Percentiles rank a stretch among this genome's conserved stretches.
These are phyloP conservation scores for Ectemnius cavifrons DNA, from an alignment of 2,888 invertebrate species.

Conservation along the genomic window DNA sequence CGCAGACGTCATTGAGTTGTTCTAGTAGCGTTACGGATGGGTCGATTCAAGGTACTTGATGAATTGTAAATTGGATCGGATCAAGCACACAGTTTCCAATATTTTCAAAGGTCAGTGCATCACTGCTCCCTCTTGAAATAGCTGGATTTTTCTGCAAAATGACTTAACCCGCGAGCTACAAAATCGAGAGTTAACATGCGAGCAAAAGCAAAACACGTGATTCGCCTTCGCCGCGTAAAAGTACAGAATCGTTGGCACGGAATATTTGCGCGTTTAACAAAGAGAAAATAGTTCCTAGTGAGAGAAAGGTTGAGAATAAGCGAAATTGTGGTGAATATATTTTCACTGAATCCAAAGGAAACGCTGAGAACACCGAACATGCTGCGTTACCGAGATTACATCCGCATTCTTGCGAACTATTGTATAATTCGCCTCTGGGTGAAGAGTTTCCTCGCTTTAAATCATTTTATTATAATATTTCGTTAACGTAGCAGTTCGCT, in stretches of 20 bases:
- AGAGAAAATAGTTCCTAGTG: slow-evolving; percentile 6
- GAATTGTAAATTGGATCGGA: too few relatives aligned
- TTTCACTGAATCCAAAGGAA: slow-evolving; percentile 26
- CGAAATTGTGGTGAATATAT: slow-evolving; percentile 26
- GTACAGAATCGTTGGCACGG: slow-evolving; percentile 34
- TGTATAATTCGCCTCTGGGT: slow-evolving; percentile 47
- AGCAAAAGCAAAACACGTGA: slow-evolving; percentile 60
- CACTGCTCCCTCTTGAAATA: neutral
- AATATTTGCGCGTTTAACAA: slow-evolving; percentile 28
- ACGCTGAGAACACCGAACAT: slow-evolving; percentile 30
- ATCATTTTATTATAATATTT: too few relatives aligned
- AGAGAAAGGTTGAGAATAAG: slow-evolving; percentile 14
- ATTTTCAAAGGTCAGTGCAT: too few relatives aligned
- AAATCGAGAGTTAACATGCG: slow-evolving; percentile 31
- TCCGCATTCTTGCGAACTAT: slow-evolving; percentile 64
- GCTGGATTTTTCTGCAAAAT: neutral
- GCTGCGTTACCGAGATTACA: slow-evolving; percentile 50
- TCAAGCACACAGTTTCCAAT: too few relatives aligned
- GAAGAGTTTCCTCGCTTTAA: too few relatives aligned
- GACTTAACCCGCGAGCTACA: neutral
- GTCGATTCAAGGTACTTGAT: too few relatives aligned
- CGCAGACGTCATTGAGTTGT: too few relatives aligned
- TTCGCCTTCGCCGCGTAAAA: slow-evolving; percentile 46
- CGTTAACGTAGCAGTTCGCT: too few relatives aligned
- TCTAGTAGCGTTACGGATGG: too few relatives aligned